Evolutionary conservation across 2,888 invertebrate species (phyloP), one percentile per base, ranked within the genome.

Genomic region (Hirtodrosophila confusa): DNA sequence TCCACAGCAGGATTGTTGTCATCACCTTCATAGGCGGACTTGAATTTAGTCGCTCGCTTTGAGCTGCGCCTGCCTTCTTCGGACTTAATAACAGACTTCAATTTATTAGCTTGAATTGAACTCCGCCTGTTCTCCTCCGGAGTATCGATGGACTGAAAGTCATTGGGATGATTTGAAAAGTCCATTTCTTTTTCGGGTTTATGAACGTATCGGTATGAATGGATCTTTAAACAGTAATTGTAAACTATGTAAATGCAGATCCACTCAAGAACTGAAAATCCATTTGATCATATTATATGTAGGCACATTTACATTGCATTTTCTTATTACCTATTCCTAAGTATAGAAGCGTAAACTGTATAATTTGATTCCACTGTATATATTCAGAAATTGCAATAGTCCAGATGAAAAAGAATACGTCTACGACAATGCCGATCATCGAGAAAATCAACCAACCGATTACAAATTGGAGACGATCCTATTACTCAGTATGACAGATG

Each of bases 261-360:
- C 50, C 61, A 71, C 61, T 83, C 75, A 24, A 67, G 11, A 48
- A 63, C 82, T 82, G 17, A 1, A 53, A 43, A 27, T 4, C 0
- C 1, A 24, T 23, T 3, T 3, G 2, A 24, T 6, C 24, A 0
- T 2, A 31, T 11, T 11, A 3, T n/a, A 8, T 11, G 24, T 3
- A 3, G 24, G 24, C 6, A 31, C 8, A 43, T n/a, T n/a, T n/a
- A n/a, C n/a, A 39, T 45, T 11, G 1, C 5, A 0, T 9, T 36
- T 17, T 29, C 0, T 6, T 23, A 0, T 49, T 43, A 79, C 78
- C 54, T 36, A 75, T 73, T 37, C 69, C 78, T n/a, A 68, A 11
- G 33, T 68, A 73, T 3, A 76, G 31, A 5, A 79, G 0, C 7
- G 31, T 51, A 44, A 66, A 68, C 11, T 64, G 12, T 37, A 57